A percentile compares a stretch with the other conserved stretches of the same genome.
These are phyloP conservation scores for Sebastes vulpes DNA, from an alignment of 2,797 vertebrate species.

Conservation along the genomic window DNA sequence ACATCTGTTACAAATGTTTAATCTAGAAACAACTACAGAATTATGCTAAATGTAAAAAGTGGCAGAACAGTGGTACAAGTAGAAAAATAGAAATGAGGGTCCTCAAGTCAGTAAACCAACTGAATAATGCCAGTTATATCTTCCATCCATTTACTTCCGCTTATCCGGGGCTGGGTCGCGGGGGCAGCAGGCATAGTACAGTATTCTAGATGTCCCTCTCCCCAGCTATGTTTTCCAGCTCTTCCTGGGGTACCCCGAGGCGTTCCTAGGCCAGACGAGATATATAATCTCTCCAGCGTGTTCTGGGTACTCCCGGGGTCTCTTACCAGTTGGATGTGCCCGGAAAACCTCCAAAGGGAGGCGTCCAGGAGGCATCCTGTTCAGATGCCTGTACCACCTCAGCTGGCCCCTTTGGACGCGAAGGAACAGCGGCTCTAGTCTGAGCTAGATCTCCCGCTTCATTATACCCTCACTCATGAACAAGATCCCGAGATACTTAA, in stretches of 20 bases:
- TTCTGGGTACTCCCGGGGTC: background rate
- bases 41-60: background rate
- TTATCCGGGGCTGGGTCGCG: no score
- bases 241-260: background rate
- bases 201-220: no score
- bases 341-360: background rate
- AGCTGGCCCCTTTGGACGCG: background rate
- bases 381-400: rapidly evolving
- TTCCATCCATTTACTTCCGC: no score
- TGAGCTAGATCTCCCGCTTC: background rate
- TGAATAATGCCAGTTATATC: background rate
- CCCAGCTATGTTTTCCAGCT: no score
- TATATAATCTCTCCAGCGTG: no score
- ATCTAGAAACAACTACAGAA: background rate
- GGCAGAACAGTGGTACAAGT: background rate
- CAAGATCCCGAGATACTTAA: no score
- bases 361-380: background rate
- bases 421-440: background rate
- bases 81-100: background rate
- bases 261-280: background rate
- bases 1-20: background rate
- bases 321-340: background rate
- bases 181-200: no score
- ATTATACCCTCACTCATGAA: no score
- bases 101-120: background rate